These are phyloP conservation scores for Dermatemys mawii DNA, from an alignment of 2,113 vertebrate genomes.

Conservation along the genomic window DNA sequence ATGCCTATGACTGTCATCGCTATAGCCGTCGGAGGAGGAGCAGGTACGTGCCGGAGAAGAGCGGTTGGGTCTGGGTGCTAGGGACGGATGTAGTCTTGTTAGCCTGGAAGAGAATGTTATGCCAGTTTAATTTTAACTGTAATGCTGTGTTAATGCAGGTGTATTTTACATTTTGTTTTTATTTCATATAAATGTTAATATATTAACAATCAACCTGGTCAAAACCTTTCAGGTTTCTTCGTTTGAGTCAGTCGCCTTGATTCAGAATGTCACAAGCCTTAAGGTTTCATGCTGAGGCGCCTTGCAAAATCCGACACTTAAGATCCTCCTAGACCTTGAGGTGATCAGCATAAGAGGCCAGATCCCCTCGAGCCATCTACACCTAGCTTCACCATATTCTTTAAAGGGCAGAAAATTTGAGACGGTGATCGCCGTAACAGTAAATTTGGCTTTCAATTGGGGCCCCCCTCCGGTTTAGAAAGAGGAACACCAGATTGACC, in stretches of 20 bases:
- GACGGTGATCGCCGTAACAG: slow-evolving; percentile 89
- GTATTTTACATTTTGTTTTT: slow-evolving; percentile 74
- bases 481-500: slow-evolving; percentile 92
- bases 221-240: slow-evolving; percentile 96
- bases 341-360: slow-evolving; percentile 94
- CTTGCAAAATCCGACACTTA: slow-evolving; percentile 93
- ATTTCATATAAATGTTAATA: slow-evolving; percentile 79
- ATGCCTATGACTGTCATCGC: slow-evolving; percentile 90
- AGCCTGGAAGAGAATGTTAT: slow-evolving; percentile 63
- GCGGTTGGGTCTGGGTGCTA: too few species aligned
- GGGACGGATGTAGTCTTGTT: slow-evolving; percentile 60
- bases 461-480: slow-evolving; percentile 90
- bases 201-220: slow-evolving; percentile 92
- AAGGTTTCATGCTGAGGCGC: slow-evolving; percentile 93
- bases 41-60: slow-evolving; percentile 79
- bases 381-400: slow-evolving; percentile 91
- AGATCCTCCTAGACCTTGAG: slow-evolving; percentile 93
- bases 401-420: slow-evolving; percentile 90
- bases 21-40: slow-evolving; percentile 86
- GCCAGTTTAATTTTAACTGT: background rate
- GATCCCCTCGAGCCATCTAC: slow-evolving; percentile 91
- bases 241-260: slow-evolving; percentile 94
- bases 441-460: slow-evolving; percentile 93
- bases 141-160: slow-evolving; percentile 63
- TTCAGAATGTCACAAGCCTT: slow-evolving; percentile 95